Percentiles rank a stretch among this genome's conserved stretches.
Conservation (phyloP, 2,113 vertebrate genomes). For the Callipepla squamata region DNA sequence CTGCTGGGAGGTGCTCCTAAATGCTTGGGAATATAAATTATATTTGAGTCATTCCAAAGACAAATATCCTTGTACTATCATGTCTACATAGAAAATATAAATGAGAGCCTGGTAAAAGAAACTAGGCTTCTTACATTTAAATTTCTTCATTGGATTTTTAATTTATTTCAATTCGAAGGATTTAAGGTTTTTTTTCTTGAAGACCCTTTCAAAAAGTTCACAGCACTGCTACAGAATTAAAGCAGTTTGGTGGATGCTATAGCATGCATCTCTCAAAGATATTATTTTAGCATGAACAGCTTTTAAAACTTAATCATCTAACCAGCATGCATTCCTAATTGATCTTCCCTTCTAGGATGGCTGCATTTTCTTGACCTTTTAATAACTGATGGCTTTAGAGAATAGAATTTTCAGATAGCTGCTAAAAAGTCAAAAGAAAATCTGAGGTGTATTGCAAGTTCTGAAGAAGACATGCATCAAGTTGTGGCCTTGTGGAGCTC, state of each 20-base stretch:
- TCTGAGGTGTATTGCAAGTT: neutral
- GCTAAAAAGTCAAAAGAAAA: slow-evolving; percentile 25
- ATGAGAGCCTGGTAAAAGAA: neutral
- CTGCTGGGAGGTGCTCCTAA: neutral
- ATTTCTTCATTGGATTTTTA: neutral
- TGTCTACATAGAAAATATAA: neutral
- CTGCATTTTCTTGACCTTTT: slow-evolving; percentile 57
- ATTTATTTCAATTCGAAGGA: neutral
- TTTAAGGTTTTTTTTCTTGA: neutral
- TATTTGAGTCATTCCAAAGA: neutral
- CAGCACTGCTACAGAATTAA: neutral
- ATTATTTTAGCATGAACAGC: slow-evolving; percentile 28
- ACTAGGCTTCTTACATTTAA: neutral
- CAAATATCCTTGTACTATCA: neutral
- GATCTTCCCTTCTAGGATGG: slow-evolving; percentile 39
- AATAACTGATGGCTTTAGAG: slow-evolving; percentile 52
- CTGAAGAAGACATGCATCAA: neutral
- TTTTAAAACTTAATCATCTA: slow-evolving; percentile 60
- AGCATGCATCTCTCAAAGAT: slow-evolving; percentile 31
- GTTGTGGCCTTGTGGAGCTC: fast-evolving
- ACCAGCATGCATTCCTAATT: slow-evolving; percentile 31
- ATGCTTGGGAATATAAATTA: neutral
- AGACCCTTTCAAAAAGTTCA: slow-evolving; percentile 48
- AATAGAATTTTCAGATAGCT: slow-evolving; percentile 4
- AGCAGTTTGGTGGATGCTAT: neutral